Evolutionary conservation across 2,888 invertebrate species (phyloP), one percentile per base, ranked within the genome.

Genomic region (Petrophora chlorosata): DNA sequence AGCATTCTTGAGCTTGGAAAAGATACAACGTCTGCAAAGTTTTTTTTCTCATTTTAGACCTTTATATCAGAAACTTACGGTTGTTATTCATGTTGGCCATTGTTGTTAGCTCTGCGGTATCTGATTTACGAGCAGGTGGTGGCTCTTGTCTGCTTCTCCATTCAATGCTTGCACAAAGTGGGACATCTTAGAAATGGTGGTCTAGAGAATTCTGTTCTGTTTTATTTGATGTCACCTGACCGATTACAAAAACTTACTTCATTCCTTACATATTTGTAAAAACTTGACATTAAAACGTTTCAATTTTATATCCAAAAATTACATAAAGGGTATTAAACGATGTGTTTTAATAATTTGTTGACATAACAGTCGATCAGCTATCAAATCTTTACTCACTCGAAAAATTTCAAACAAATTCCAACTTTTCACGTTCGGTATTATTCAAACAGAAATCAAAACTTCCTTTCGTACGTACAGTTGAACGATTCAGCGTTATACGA

Each of bases 61-160:
- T 65, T 85, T 54, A 58, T 25, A 14, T 48, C 17, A 39, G 16
- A 45, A 38, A 3, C 14, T 54, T 79, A 85, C 47, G 76, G 82
- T 73, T 65, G 65, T 40, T 63, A 70, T 74, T 84, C 42, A 56
- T 35, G 47, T 64, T 44, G 44, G 19, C 13, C 7, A 40, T 49
- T 49, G 35, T 59, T 51, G 53, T 48, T 42, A 43, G 56, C 56
- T 52, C 47, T 56, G 50, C 67, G 65, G 73, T 77, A 74, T 80
- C 80, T 80, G 79, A 83, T 85, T 82, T 83, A 82, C 70, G 77
- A 76, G 73, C 80, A 81, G 77, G 80, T 81, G 80, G n/a, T 76
- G 73, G 70, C 59, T 70, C 70, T 79, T 67, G 70, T 72, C 72
- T 63, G 67, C 68, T 73, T 76, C 68, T 72, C 70, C 75, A 81